Evolutionary conservation across 2,113 vertebrate species (phyloP).

Genomic region (Heterochromis multidens): DNA sequence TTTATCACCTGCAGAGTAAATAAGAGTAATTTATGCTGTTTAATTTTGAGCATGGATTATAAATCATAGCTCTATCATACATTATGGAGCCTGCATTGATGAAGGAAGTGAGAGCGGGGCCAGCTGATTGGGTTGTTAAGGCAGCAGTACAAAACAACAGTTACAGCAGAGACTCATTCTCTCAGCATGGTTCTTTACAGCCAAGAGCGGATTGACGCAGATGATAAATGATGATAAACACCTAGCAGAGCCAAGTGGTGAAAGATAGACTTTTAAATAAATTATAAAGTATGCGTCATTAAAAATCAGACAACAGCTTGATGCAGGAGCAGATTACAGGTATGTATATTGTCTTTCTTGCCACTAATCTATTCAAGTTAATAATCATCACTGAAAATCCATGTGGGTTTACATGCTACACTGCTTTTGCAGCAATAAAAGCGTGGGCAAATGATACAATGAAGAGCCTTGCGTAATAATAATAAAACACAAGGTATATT

Average conservation of each 20-base stretch:
- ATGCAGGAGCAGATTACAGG: conserved; percentile 52
- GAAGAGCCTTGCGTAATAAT: conserved; percentile 37
- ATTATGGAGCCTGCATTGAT: conserved; percentile 69
- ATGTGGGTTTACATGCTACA: conserved; percentile 46
- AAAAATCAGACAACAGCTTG: conserved; percentile 57
- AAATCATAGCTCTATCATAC: conserved; percentile 74
- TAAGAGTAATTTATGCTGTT: conserved; percentile 83
- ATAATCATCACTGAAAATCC: conserved; percentile 69
- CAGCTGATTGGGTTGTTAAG: conserved; percentile 70
- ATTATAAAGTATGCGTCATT: conserved; percentile 66
- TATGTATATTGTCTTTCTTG: conserved; percentile 44
- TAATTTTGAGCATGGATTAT: conserved; percentile 75
- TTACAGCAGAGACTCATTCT: conserved; percentile 59
- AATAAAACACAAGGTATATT: conserved; percentile 32
- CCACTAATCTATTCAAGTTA: conserved; percentile 37
- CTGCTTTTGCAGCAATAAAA: conserved; percentile 46
- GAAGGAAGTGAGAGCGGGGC: conserved; percentile 61
- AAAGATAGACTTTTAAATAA: conserved; percentile 66
- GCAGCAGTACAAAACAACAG: conserved; percentile 50
- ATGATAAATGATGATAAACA: conserved; percentile 71
- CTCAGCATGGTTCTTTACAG: conserved; percentile 55
- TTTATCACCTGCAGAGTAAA: conserved; percentile 83
- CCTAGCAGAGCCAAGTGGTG: conserved; percentile 31
- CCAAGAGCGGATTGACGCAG: conserved; percentile 54
- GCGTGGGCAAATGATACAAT: conserved; percentile 46